Conservation (phyloP, 2,113 vertebrate species). For the Isichthys henryi region DNA sequence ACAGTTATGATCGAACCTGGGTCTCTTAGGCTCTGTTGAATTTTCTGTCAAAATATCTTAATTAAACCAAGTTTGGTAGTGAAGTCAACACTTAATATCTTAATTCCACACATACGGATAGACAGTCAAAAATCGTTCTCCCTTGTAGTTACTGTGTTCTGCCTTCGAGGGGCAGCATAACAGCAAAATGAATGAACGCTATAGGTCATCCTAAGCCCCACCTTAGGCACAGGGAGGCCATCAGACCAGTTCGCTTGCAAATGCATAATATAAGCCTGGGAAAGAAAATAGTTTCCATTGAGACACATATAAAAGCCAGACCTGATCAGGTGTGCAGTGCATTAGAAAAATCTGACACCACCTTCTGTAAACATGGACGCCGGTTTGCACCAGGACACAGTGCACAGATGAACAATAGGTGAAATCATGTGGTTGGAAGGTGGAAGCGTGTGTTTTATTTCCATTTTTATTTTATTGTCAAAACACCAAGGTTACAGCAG, state of each 20-base stretch:
- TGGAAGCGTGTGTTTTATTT: not conserved
- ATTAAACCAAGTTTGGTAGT: not conserved
- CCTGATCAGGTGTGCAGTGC: not conserved
- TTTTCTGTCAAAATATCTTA: not conserved
- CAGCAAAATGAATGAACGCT: not conserved
- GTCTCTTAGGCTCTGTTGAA: not conserved
- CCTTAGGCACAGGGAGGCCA: not conserved
- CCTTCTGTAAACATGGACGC: not conserved
- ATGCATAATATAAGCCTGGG: not conserved
- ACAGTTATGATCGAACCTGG: not conserved
- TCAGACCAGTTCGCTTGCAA: not conserved
- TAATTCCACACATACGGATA: not conserved
- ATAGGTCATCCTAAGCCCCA: not conserved
- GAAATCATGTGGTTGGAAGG: not conserved
- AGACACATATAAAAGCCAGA: not conserved
- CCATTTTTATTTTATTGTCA: not conserved
- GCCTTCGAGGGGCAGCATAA: not conserved
- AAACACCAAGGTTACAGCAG: not conserved
- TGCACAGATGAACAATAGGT: not conserved
- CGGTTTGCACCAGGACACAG: not conserved
- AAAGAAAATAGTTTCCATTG: not conserved
- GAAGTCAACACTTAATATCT: not conserved
- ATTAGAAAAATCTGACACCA: not conserved
- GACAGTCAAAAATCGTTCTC: not conserved
- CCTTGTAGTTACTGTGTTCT: not conserved